A percentile compares a stretch with the other conserved stretches of the same genome.
These are phyloP conservation scores for Eleginops maclovinus DNA, from an alignment of 2,113 vertebrate genomes.

Conservation along the genomic window DNA sequence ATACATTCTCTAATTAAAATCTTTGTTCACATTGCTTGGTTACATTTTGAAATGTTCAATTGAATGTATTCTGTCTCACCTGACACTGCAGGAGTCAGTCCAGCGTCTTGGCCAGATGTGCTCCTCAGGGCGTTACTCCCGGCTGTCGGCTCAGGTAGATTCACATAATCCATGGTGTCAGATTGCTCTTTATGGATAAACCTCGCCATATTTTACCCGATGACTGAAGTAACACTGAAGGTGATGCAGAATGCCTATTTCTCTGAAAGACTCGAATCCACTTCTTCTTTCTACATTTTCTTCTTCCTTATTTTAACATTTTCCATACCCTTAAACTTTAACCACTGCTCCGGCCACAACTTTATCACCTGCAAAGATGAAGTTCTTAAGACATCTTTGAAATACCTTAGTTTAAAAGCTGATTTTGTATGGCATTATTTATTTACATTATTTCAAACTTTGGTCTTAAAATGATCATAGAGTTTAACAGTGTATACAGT, in stretches of 20 bases:
- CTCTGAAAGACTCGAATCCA: not conserved
- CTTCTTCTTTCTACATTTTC: conserved; percentile 3
- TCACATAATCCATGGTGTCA: conserved; percentile 25
- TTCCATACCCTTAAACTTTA: not conserved
- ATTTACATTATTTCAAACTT: not conserved
- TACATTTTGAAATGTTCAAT: not conserved
- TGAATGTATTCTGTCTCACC: conserved; percentile 30
- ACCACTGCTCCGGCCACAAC: not conserved
- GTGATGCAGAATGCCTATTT: not conserved
- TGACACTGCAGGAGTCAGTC: not conserved
- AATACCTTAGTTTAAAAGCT: not conserved
- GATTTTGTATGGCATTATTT: not conserved
- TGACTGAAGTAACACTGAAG: not conserved
- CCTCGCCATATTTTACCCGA: not conserved
- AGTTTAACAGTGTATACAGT: not conserved
- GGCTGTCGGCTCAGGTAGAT: not conserved
- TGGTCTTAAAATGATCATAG: not conserved
- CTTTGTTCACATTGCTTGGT: not conserved
- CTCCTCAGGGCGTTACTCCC: not conserved
- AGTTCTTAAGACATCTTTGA: not conserved
- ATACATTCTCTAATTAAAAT: not conserved
- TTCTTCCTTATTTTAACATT: conserved; percentile 2
- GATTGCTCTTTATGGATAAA: not conserved
- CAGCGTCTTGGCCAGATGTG: no score
- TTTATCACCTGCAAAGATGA: not conserved